Evolutionary conservation across 1,140 invertebrate species (phyloP).

Genomic region (Atta cephalotes): DNA sequence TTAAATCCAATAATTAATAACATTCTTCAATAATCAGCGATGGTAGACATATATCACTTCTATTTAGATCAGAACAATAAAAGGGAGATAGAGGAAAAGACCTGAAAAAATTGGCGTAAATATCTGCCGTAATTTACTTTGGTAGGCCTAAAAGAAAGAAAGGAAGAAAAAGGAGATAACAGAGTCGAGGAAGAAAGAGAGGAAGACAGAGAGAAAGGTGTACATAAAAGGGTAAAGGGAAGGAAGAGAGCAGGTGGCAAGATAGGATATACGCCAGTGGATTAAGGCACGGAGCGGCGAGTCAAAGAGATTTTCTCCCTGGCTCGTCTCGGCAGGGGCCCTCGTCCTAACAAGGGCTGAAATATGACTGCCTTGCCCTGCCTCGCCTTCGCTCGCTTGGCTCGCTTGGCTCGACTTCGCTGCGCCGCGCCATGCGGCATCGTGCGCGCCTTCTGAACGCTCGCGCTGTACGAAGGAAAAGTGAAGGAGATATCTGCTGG

Average conservation of each 20-base stretch:
- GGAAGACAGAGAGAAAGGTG: conserved; percentile 23
- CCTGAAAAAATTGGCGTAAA: conserved; percentile 56
- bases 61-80: conserved; percentile 48
- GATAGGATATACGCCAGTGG: conserved; percentile 81
- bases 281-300: conserved; percentile 83
- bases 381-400: conserved; percentile 71
- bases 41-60: conserved; percentile 25
- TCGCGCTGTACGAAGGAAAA: conserved; percentile 68
- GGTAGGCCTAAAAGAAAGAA: conserved; percentile 52
- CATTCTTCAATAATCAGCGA: conserved; percentile 22
- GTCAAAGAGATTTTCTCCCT: conserved; percentile 85
- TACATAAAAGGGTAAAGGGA: conserved; percentile 30
- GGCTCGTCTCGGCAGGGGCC: conserved; percentile 81
- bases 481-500: conserved; percentile 75
- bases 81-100: conserved; percentile 27
- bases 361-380: conserved; percentile 83
- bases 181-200: conserved; percentile 26
- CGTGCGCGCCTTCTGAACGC: conserved; percentile 66
- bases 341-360: conserved; percentile 84
- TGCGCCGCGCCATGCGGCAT: conserved; percentile 43
- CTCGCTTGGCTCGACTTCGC: conserved; percentile 54
- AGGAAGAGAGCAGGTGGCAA: conserved; percentile 82
- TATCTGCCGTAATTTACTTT: conserved; percentile 72
- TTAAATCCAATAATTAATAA: conserved; percentile 30
- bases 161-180: neutral